Evolutionary conservation across 2,888 invertebrate genomes (phyloP).

Genomic region (Tuberolachnus salignus): DNA sequence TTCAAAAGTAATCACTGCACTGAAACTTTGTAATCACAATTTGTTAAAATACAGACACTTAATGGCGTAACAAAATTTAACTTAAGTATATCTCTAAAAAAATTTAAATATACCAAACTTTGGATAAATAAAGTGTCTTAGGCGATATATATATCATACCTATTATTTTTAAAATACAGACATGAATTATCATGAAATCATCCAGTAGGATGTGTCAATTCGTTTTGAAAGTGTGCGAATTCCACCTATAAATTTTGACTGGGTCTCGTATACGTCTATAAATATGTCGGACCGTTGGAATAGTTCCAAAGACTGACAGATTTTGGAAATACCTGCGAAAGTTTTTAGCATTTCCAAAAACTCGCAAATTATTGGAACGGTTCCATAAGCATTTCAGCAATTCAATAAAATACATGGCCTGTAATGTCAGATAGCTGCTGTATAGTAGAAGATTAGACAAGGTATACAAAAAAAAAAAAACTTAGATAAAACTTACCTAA

Average conservation of each 20-base stretch:
- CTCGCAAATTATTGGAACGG: not conserved
- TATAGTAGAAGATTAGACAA: not conserved
- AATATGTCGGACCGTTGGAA: constrained; percentile 35
- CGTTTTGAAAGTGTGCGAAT: not conserved
- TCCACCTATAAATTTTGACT: too few relatives aligned
- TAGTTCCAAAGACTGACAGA: constrained; percentile 24
- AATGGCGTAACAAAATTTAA: too few relatives aligned
- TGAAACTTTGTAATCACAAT: too few relatives aligned
- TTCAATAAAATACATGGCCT: constrained; percentile 9
- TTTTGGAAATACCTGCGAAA: constrained; percentile 41
- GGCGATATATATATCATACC: too few relatives aligned
- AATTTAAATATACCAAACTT: too few relatives aligned
- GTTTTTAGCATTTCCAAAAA: constrained; percentile 42
- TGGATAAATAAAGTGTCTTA: too few relatives aligned
- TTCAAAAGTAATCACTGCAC: too few relatives aligned
- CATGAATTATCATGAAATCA: too few relatives aligned
- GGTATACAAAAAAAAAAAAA: not conserved
- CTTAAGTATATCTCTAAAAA: too few relatives aligned
- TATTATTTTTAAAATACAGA: too few relatives aligned
- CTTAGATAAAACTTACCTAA: constrained; percentile 3
- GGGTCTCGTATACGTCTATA: constrained; percentile 15
- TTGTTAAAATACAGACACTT: too few relatives aligned
- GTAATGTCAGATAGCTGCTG: not conserved
- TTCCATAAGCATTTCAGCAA: not conserved
- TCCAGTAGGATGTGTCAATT: not conserved